A percentile compares a stretch with the other conserved stretches of the same genome.
These are phyloP conservation scores for Cotesia typhae DNA, from an alignment of 1,140 invertebrate species.

Conservation along the genomic window DNA sequence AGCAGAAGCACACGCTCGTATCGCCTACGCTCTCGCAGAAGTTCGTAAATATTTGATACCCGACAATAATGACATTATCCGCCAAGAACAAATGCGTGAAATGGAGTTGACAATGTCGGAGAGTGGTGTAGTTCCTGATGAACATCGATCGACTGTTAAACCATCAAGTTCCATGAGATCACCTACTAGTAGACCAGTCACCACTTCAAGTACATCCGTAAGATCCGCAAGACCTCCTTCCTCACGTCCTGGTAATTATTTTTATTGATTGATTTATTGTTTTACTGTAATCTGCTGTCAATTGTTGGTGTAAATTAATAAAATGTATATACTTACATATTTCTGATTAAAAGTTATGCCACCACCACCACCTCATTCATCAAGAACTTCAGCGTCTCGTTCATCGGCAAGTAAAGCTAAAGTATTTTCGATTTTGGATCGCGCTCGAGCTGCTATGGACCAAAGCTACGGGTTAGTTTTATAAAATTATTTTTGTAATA, in stretches of 20 bases:
- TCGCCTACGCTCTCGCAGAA: slow-evolving; percentile 88
- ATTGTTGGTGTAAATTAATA: background rate
- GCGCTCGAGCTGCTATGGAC: slow-evolving; percentile 82
- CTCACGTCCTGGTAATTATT: slow-evolving; percentile 27
- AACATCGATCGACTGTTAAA: slow-evolving; percentile 50
- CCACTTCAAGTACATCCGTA: slow-evolving; percentile 38
- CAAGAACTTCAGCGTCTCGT: slow-evolving; percentile 63
- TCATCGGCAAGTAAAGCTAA: slow-evolving; percentile 77
- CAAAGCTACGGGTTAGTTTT: slow-evolving; percentile 72
- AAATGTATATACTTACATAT: background rate
- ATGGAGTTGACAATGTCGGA: slow-evolving; percentile 68
- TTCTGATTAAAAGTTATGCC: slow-evolving; percentile 45
- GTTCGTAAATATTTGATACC: slow-evolving; percentile 76
- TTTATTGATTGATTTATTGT: slow-evolving; percentile 6
- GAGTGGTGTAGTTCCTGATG: slow-evolving; percentile 53
- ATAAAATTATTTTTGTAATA: slow-evolving; percentile 15
- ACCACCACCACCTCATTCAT: slow-evolving; percentile 56
- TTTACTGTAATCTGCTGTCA: background rate
- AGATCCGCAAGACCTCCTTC: slow-evolving; percentile 50
- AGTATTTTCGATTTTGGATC: slow-evolving; percentile 83
- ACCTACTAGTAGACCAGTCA: slow-evolving; percentile 49
- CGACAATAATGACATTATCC: slow-evolving; percentile 82
- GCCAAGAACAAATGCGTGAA: slow-evolving; percentile 80
- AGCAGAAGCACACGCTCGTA: slow-evolving; percentile 89
- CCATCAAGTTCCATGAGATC: slow-evolving; percentile 54